These are phyloP conservation scores for Haliclona indistincta DNA, from an alignment of 37 sponge, comb jelly and placozoan species.

Conservation along the genomic window DNA sequence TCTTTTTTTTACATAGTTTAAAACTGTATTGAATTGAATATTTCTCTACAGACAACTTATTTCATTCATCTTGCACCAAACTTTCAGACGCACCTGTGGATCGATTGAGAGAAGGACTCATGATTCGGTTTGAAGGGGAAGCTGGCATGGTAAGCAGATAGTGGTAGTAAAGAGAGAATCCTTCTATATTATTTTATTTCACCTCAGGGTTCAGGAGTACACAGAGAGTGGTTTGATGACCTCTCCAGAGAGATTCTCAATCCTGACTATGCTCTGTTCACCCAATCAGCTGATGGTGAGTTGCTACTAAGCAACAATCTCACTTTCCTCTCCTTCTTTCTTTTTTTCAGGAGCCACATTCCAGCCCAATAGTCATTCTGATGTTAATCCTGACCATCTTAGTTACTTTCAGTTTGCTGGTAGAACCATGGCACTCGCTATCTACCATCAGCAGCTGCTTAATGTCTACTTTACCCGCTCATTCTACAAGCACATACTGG, in stretches of 20 bases:
- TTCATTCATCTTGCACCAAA: constrained; percentile 66
- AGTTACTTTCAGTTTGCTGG: constrained; percentile 97
- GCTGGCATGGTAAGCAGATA: constrained; percentile 74
- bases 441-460: constrained; percentile 93
- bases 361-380: constrained; percentile 93
- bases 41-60: constrained; percentile 56
- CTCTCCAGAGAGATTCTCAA: constrained; percentile 91
- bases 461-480: constrained; percentile 96
- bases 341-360: constrained; percentile 76
- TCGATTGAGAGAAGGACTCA: constrained; percentile 51
- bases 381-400: constrained; percentile 93
- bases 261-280: constrained; percentile 97
- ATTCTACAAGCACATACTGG: constrained; percentile 97
- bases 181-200: background rate
- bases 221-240: constrained; percentile 90
- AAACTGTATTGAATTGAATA: background rate
- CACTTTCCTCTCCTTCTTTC: background rate
- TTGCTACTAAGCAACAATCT: background rate
- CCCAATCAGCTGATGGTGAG: constrained; percentile 91
- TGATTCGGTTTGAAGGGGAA: constrained; percentile 80
- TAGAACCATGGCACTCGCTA: constrained; percentile 82
- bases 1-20: background rate
- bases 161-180: background rate
- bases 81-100: constrained; percentile 28
- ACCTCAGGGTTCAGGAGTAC: constrained; percentile 82